Evolutionary conservation across 1,140 invertebrate genomes (phyloP), one percentile per base, ranked within the genome.

Genomic region (Phortica variegata): DNA sequence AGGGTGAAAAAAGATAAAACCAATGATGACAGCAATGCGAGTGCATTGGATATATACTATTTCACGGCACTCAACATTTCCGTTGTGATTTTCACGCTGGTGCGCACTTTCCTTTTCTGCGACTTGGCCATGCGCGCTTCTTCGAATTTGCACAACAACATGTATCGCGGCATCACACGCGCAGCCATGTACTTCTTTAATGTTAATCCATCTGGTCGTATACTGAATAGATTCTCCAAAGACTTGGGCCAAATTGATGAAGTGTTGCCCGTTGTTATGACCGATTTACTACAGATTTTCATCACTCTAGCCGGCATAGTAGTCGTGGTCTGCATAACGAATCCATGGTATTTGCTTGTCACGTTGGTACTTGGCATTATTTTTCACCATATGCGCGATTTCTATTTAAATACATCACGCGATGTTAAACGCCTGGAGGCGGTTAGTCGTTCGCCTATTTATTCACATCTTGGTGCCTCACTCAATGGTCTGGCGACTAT

Each of bases 401-500:
- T 92, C 68, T 96, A 95, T 75, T 77, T 97, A 13, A 80, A 80
- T 16, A 90, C 91, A 0, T 90, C 89, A 17, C 80, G 92, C 47
- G 90, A 87, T 77, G 81, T 95, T 12, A 95, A 95, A 78, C 82
- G 92, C 49, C 80, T 95, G 45, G 93, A 96, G 81, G 90, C 87
- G 66, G 85, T 87, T 69, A 89, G 91, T 93, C 81, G 86, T 34
- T 87, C 86, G 77, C 92, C 91, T 0, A 84, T 95, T 20, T 92
- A 90, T 77, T 87, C 89, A 8, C 92, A 97, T 70, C 78, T 97
- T 40, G 93, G 88, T 73, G 86, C 92, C 18, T 88, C 93, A 0
- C 77, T 97, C 1, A 89, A 91, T 77, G 95, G 95, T 5, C 78
- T 97, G 18, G 83, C 89, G 1, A 96, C 93, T 0, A 93, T 98